These are phyloP conservation scores for Laspeyria flexula DNA, from an alignment of 2,888 invertebrate species.

Conservation along the genomic window DNA sequence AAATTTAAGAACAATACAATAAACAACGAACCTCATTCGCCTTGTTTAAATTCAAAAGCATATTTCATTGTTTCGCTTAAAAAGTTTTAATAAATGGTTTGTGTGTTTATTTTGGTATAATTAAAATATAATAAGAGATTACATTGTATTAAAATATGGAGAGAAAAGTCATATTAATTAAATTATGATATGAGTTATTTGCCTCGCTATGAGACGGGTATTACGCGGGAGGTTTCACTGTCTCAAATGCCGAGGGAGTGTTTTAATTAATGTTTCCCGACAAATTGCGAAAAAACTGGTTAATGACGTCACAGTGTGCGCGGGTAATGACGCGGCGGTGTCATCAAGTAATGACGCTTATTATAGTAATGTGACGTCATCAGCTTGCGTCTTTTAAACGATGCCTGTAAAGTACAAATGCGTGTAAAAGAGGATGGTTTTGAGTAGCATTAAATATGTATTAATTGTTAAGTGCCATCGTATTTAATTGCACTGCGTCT, in stretches of 20 bases:
- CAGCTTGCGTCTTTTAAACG: slow-evolving; percentile 63
- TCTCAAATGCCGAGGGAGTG: slow-evolving; percentile 70
- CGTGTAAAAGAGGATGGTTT: slow-evolving; percentile 62
- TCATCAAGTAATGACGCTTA: slow-evolving; percentile 66
- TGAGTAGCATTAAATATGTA: slow-evolving; percentile 28
- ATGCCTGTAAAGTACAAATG: slow-evolving; percentile 72
- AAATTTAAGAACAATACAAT: too few species aligned
- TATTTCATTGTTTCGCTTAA: too few species aligned
- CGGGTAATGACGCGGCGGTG: slow-evolving; percentile 45
- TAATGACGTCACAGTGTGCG: slow-evolving; percentile 60
- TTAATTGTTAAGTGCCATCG: slow-evolving; percentile 11
- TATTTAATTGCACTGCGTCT: slow-evolving; percentile 17
- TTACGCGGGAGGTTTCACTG: slow-evolving; percentile 52
- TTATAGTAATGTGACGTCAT: slow-evolving; percentile 67
- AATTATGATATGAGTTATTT: slow-evolving; percentile 32
- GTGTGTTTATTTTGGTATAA: slow-evolving; percentile 2
- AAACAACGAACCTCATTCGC: too few species aligned
- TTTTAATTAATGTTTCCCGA: slow-evolving; percentile 76
- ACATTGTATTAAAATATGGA: not conserved
- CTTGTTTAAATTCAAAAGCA: too few species aligned
- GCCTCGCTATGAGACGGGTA: slow-evolving; percentile 32
- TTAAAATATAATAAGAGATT: slow-evolving; percentile 7
- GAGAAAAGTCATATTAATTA: slow-evolving; percentile 23
- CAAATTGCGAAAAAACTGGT: slow-evolving; percentile 73
- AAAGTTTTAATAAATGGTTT: not conserved